A percentile compares a stretch with the other conserved stretches of the same genome.
Evolutionary conservation across 2,113 vertebrate species (phyloP).

Genomic region (Aegotheles bennettii): DNA sequence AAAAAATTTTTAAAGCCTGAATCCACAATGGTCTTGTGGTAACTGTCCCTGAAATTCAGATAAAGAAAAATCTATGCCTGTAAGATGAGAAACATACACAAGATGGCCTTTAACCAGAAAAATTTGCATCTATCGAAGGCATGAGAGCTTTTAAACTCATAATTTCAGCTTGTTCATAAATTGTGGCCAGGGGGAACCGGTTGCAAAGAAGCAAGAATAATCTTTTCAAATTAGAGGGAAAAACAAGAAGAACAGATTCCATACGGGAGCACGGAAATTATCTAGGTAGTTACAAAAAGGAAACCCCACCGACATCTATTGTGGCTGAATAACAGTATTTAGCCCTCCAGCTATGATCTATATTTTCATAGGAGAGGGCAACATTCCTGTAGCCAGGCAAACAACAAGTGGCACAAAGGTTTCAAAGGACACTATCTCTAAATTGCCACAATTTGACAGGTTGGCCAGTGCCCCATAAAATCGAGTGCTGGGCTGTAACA

Average conservation of each 20-base stretch:
- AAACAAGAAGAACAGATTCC: constrained; percentile 42
- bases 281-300: constrained; percentile 32
- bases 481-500: neutral
- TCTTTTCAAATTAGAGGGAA: constrained; percentile 54
- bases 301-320: neutral
- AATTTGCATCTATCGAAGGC: neutral
- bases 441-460: neutral
- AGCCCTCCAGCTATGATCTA: neutral
- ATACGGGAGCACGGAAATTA: constrained; percentile 9
- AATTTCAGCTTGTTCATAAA: constrained; percentile 49
- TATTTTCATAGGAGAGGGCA: constrained; percentile 11
- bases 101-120: neutral
- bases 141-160: constrained; percentile 23
- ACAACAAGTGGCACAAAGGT: neutral
- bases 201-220: constrained; percentile 60
- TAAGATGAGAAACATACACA: neutral
- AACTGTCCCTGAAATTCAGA: neutral
- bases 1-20: neutral
- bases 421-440: neutral
- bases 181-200: constrained; percentile 48
- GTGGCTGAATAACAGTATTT: constrained; percentile 4
- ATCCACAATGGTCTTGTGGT: neutral
- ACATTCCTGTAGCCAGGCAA: neutral
- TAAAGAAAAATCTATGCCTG: neutral
- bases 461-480: neutral